Percentiles rank a stretch among this genome's conserved stretches.
Conservation (phyloP, 1,140 invertebrate species). For the Musca domestica region DNA sequence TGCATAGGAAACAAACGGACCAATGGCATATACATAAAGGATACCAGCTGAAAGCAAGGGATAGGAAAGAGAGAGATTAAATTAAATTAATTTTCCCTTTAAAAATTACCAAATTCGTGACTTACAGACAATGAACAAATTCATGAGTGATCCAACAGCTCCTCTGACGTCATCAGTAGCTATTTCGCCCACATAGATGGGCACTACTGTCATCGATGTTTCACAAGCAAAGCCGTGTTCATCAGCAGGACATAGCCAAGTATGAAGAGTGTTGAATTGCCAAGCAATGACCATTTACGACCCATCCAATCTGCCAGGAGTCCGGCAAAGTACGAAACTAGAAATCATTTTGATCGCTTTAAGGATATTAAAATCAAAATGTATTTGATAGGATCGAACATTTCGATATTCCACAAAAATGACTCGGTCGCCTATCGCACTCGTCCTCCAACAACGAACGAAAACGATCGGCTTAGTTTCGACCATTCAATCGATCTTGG, state of each 20-base stretch:
- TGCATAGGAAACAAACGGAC: conserved; percentile 65
- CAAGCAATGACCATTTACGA: conserved; percentile 65
- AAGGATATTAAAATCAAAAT: not conserved
- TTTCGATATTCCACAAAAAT: not conserved
- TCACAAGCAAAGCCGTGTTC: conserved; percentile 66
- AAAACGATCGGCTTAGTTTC: too few relatives aligned
- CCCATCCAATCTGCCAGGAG: conserved; percentile 67
- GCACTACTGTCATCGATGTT: conserved; percentile 67
- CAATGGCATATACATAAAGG: conserved; percentile 68
- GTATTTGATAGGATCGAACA: not conserved
- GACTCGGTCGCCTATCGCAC: too few relatives aligned
- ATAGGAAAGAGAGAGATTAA: too few relatives aligned
- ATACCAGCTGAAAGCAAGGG: conserved; percentile 61
- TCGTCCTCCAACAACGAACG: too few relatives aligned
- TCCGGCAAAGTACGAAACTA: conserved; percentile 58
- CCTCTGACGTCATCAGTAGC: conserved; percentile 70
- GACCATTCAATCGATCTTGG: conserved; percentile 65
- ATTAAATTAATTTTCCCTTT: not conserved
- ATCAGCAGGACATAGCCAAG: conserved; percentile 67
- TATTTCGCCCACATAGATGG: conserved; percentile 82
- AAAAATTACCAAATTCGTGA: not conserved
- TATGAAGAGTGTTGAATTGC: conserved; percentile 62
- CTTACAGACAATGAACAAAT: conserved; percentile 58
- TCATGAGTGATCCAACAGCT: conserved; percentile 72
- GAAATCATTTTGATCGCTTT: not conserved